Conservation (phyloP, 1,140 invertebrate species). For the Calephelis nemesis region DNA sequence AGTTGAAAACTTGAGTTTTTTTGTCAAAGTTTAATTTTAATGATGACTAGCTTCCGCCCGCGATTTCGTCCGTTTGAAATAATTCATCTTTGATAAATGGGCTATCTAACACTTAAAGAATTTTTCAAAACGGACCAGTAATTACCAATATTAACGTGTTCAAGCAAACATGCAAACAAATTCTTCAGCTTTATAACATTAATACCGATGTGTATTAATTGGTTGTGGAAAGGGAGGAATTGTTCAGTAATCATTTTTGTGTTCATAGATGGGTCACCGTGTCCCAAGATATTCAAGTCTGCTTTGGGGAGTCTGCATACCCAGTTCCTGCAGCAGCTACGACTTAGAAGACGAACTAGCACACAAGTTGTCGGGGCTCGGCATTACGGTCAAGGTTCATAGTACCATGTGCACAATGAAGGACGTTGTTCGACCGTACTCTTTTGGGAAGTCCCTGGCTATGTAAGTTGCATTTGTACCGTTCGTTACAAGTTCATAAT, state of each 20-base stretch:
- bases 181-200: too few species aligned
- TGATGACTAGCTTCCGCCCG: too few species aligned
- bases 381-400: slow-evolving; percentile 56
- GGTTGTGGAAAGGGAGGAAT: background rate
- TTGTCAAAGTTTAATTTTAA: too few species aligned
- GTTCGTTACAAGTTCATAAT: too few species aligned
- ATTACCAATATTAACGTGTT: too few species aligned
- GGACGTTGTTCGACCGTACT: slow-evolving; percentile 55
- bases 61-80: too few species aligned
- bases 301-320: slow-evolving; percentile 83
- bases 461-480: slow-evolving; percentile 52
- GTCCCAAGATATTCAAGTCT: slow-evolving; percentile 82
- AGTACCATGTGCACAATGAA: slow-evolving; percentile 69
- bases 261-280: slow-evolving; percentile 81
- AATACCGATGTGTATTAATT: too few species aligned
- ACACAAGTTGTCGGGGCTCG: slow-evolving; percentile 42
- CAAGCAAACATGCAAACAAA: too few species aligned
- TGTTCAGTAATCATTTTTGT: background rate
- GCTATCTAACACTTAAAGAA: too few species aligned
- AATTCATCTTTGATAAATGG: too few species aligned
- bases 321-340: slow-evolving; percentile 78
- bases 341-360: slow-evolving; percentile 80
- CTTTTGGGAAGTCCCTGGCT: slow-evolving; percentile 65
- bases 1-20: too few species aligned
- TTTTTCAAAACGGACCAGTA: too few species aligned